A percentile compares a stretch with the other conserved stretches of the same genome.
Evolutionary conservation across 1,140 invertebrate genomes (phyloP).

Genomic region (Dendrolimus kikuchii): DNA sequence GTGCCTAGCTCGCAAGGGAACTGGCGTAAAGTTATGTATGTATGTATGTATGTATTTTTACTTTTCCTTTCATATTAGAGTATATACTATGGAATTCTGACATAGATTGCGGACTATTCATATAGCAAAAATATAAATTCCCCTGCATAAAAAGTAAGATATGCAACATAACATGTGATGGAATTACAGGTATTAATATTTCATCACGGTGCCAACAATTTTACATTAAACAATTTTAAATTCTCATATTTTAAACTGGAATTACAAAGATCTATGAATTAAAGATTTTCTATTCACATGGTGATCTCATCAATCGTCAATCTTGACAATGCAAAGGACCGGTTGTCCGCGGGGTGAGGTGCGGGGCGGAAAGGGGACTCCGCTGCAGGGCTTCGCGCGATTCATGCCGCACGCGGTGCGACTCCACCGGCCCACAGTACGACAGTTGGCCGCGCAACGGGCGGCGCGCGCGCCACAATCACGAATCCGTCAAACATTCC

Average conservation of each 20-base stretch:
- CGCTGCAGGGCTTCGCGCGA: conserved; percentile 51
- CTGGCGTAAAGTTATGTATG: no score
- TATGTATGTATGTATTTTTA: no score
- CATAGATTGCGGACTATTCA: no score
- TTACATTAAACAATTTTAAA: neutral
- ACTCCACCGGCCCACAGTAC: conserved; percentile 26
- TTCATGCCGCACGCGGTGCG: conserved; percentile 38
- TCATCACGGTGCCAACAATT: no score
- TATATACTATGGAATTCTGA: no score
- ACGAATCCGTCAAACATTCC: conserved; percentile 30
- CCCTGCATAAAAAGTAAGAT: no score
- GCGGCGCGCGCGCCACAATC: conserved; percentile 57
- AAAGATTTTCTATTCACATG: conserved; percentile 35
- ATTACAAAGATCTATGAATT: conserved; percentile 38
- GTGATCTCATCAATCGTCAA: conserved; percentile 67
- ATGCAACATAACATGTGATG: no score
- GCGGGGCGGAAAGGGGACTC: conserved; percentile 43
- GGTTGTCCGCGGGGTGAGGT: conserved; percentile 37
- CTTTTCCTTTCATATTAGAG: no score
- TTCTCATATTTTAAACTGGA: conserved; percentile 9
- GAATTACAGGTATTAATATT: no score
- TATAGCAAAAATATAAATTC: no score
- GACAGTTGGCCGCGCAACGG: conserved; percentile 54
- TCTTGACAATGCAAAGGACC: conserved; percentile 68
- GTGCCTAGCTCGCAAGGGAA: no score